Percentiles rank a stretch among this genome's conserved stretches.
These are phyloP conservation scores for Brachypodius melanocephalos DNA, from an alignment of 2,113 vertebrate genomes.

Conservation along the genomic window DNA sequence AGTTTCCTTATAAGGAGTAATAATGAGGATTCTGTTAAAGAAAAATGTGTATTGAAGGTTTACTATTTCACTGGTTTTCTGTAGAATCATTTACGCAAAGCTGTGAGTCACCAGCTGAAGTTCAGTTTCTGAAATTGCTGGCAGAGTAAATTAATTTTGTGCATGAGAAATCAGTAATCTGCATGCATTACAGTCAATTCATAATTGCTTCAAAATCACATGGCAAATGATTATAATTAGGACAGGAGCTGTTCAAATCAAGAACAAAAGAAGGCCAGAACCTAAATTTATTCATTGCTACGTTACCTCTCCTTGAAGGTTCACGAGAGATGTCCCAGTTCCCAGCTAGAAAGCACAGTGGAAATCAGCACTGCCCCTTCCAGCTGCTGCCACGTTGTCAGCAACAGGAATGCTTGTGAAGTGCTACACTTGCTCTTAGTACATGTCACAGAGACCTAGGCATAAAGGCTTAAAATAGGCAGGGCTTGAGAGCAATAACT, in stretches of 20 bases:
- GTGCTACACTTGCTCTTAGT: background rate
- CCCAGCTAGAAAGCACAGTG: background rate
- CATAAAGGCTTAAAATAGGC: background rate
- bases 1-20: constrained; percentile 58
- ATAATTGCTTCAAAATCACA: constrained; percentile 58
- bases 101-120: constrained; percentile 50
- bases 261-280: constrained; percentile 28
- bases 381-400: background rate
- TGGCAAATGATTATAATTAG: constrained; percentile 34
- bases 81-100: constrained; percentile 51
- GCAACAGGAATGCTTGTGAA: background rate
- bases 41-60: constrained; percentile 25
- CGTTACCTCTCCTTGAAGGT: background rate
- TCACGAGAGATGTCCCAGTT: background rate
- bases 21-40: background rate
- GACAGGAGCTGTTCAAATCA: constrained; percentile 17
- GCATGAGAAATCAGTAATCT: constrained; percentile 45
- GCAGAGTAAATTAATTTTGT: constrained; percentile 58
- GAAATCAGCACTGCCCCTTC: background rate
- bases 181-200: constrained; percentile 42
- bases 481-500: background rate
- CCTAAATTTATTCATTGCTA: background rate
- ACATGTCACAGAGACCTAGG: background rate
- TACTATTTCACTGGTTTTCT: constrained; percentile 48
- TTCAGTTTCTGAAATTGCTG: background rate